Evolutionary conservation across 2,113 vertebrate species (phyloP).

Genomic region (Thomomys bottae): DNA sequence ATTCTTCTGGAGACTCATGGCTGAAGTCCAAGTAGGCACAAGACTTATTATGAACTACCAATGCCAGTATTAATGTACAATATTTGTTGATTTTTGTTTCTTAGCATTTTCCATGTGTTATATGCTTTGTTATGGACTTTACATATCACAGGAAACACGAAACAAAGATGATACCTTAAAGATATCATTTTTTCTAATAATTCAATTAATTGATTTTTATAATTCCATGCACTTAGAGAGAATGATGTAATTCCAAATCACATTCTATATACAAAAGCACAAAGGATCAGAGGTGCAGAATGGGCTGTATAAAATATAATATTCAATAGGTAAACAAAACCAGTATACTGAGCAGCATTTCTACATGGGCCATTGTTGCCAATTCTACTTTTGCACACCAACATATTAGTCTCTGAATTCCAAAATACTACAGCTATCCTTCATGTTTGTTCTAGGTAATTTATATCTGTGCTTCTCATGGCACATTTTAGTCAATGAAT

Average conservation of each 20-base stretch:
- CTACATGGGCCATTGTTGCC: not conserved
- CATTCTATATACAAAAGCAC: not conserved
- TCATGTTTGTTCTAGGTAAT: not conserved
- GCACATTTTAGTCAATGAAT: not conserved
- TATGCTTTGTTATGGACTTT: not conserved
- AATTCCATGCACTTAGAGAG: not conserved
- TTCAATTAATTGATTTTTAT: constrained; percentile 11
- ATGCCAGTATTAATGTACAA: not conserved
- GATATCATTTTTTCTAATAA: not conserved
- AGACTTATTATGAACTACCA: not conserved
- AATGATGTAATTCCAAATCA: not conserved
- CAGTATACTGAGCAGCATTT: not conserved
- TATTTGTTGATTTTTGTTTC: not conserved
- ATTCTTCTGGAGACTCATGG: not conserved
- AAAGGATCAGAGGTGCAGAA: not conserved
- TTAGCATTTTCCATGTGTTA: not conserved
- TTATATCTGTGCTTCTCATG: not conserved
- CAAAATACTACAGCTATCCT: not conserved
- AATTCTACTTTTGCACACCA: not conserved
- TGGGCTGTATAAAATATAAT: not conserved
- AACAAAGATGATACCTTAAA: not conserved
- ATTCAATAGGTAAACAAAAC: not conserved
- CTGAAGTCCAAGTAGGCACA: not conserved
- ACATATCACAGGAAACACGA: not conserved
- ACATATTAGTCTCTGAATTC: not conserved